Percentiles rank a stretch among this genome's conserved stretches.
phyloP scores from a whole-genome alignment of 1,140 invertebrate species.

The Cepaea nemoralis region DNA sequence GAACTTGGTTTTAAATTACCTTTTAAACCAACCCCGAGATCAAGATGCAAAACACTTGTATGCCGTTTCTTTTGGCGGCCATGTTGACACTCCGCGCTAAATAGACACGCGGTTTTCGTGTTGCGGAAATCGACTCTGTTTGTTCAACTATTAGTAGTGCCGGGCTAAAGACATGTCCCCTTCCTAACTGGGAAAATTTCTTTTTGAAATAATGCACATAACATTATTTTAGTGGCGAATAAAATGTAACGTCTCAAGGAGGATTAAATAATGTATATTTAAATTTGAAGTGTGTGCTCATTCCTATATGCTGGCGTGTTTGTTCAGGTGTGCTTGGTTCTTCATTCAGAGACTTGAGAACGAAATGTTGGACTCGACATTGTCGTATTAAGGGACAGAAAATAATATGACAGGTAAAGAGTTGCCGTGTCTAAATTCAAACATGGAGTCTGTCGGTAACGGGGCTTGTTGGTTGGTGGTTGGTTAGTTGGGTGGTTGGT shows the following conservation, averaged over 20 bases:
- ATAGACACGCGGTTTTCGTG: neutral
- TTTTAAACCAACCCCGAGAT: neutral
- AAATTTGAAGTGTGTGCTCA: neutral
- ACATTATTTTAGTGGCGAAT: neutral
- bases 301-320: neutral
- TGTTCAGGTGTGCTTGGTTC: conserved; percentile 15
- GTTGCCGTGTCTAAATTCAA: too few species aligned
- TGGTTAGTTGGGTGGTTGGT: too few species aligned
- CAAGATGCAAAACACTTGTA: neutral
- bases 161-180: neutral
- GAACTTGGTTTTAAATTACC: neutral
- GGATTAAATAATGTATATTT: neutral
- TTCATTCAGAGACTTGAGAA: too few species aligned
- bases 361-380: too few species aligned
- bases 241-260: neutral
- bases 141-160: neutral
- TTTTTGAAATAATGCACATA: neutral
- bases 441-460: too few species aligned
- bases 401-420: too few species aligned
- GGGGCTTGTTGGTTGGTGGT: too few species aligned
- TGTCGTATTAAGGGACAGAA: too few species aligned
- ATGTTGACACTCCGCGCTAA: conserved; percentile 13
- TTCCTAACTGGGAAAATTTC: neutral
- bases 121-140: conserved; percentile 4
- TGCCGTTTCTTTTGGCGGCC: neutral